These are phyloP conservation scores for Plestiodon gilberti DNA, from an alignment of 2,113 vertebrate genomes.

Conservation along the genomic window DNA sequence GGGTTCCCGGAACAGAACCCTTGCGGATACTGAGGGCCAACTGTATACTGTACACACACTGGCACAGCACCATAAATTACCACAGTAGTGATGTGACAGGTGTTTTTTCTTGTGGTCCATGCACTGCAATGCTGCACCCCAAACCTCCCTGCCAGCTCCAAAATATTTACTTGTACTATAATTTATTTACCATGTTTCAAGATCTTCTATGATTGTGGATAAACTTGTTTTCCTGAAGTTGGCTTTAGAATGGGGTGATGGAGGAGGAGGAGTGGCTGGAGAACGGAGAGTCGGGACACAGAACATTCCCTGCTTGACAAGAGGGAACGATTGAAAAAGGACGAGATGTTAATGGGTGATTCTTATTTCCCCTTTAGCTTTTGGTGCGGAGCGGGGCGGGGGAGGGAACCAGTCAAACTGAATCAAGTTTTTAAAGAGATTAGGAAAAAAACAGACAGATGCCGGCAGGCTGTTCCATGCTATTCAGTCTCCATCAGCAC, in stretches of 20 bases:
- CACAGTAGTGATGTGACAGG: no score
- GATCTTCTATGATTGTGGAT: background rate
- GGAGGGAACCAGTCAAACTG: constrained; percentile 15
- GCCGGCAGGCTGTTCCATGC: background rate
- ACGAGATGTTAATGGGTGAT: background rate
- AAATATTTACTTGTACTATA: no score
- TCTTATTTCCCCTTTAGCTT: constrained; percentile 24
- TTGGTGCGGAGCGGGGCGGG: background rate
- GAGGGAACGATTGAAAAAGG: background rate
- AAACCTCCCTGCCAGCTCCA: no score
- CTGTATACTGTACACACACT: no score
- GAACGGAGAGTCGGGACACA: background rate
- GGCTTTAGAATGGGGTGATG: background rate
- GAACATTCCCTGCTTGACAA: background rate
- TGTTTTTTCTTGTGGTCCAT: no score
- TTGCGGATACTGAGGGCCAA: no score
- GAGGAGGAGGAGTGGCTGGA: background rate
- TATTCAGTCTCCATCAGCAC: constrained; percentile 3
- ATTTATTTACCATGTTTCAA: background rate
- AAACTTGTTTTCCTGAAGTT: background rate
- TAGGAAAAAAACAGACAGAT: constrained; percentile 1
- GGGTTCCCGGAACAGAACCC: no score
- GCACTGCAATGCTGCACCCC: no score
- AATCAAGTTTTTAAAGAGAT: background rate
- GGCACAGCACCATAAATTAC: no score